Conservation (phyloP, 1,140 invertebrate genomes). For the Bombyx mori region ASM3026992v2 NC_085114.1:7594501-7595000, state of each 20-base stretch:
- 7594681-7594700: conserved; percentile 40
- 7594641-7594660: conserved; percentile 5
- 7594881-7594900: conserved; percentile 2
- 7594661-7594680: conserved; percentile 35
- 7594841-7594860: conserved; percentile 16
- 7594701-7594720: conserved; percentile 33
- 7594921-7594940: too few relatives aligned
- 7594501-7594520: conserved; percentile 22
- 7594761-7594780: conserved; percentile 27
- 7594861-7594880: neutral
- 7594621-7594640: neutral
- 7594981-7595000: too few relatives aligned
- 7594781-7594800: conserved; percentile 22
- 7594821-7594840: conserved; percentile 13
- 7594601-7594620: too few relatives aligned
- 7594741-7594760: conserved; percentile 44
- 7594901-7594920: neutral
- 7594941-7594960: too few relatives aligned
- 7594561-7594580: neutral
- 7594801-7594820: conserved; percentile 13
- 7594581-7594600: too few relatives aligned
- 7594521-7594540: conserved; percentile 7
- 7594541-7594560: conserved; percentile 14
- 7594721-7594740: conserved; percentile 59
- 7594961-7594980: too few relatives aligned